Conservation (phyloP, 2,888 invertebrate species). For the Hirtodrosophila alboralis region DNA sequence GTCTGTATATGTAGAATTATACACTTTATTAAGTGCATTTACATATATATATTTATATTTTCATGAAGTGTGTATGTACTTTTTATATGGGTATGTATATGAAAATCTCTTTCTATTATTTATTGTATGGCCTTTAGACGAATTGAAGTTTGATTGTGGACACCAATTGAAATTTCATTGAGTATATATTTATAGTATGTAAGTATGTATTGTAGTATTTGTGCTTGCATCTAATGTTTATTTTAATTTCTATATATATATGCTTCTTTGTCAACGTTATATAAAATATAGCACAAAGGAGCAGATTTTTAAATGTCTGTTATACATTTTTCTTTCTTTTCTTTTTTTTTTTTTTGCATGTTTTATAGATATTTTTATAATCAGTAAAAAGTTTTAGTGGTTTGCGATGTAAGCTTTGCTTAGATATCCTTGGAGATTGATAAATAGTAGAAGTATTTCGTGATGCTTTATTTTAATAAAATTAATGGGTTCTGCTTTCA, state of each 20-base stretch:
- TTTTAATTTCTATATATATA: slow-evolving; percentile 4
- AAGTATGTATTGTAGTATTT: too few species aligned
- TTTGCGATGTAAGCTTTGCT: slow-evolving; percentile 48
- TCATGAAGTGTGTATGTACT: slow-evolving; percentile 22
- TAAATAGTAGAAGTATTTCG: slow-evolving; percentile 16
- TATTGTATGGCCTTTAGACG: slow-evolving; percentile 71
- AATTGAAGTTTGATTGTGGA: slow-evolving; percentile 76
- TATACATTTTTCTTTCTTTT: slow-evolving; percentile 4
- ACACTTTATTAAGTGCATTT: slow-evolving; percentile 32
- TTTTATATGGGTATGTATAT: slow-evolving; percentile 42
- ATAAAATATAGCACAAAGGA: slow-evolving; percentile 37
- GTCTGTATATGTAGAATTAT: slow-evolving; percentile 46
- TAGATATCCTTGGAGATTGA: slow-evolving; percentile 21
- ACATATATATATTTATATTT: slow-evolving; percentile 10
- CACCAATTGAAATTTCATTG: slow-evolving; percentile 42
- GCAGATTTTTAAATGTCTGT: slow-evolving; percentile 5
- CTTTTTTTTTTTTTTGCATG: slow-evolving; percentile 7
- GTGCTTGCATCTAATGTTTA: slow-evolving; percentile 21
- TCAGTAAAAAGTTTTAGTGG: neutral
- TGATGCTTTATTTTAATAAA: slow-evolving; percentile 29
- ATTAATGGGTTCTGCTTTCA: slow-evolving; percentile 18
- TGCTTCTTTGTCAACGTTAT: slow-evolving; percentile 23
- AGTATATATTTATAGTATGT: slow-evolving; percentile 29
- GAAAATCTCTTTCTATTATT: slow-evolving; percentile 45
- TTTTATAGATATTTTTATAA: neutral